Base-by-base conservation (phyloP, 2,888 invertebrate genomes). In the Dynastes maya region DNA sequence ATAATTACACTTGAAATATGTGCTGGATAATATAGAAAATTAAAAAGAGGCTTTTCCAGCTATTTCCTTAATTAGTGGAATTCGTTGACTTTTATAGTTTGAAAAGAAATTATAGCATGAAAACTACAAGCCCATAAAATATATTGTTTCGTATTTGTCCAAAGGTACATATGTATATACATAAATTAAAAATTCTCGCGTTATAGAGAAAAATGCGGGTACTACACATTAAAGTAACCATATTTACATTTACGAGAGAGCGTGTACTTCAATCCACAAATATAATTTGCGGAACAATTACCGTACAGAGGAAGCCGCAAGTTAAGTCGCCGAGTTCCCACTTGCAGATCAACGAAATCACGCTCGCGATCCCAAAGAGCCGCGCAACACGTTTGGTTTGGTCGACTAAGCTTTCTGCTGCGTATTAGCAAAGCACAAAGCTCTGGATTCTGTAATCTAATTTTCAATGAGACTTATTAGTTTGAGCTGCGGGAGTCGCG, bases 391-490 rank as follows among this genome's bases (percentile, higher is more conserved):
- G 76, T 76, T 78, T 78, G 71, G 78, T 79, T 83, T 86, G 88
- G 81, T 78, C 86, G 78, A 80, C 86, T 83, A 83, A 84, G 88
- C 88, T 88, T 87, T 88, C 88, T 86, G 85, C 85, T 84, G 86
- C 85, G 86, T 86, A 88, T 88, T 88, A 88, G 87, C 86, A 83
- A 86, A 86, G 87, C 87, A 88, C 88, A 88, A 88, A 88, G 88
- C 88, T 87, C 86, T 85, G 87, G 87, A 86, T 87, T 85, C 86
- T 81, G 87, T 88, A 88, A 88, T 88, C 88, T 86, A 88, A 88
- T 88, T 88, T 88, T 87, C 88, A 88, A 86, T 87, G 88, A 88
- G 88, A 88, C 88, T 88, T 88, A 88, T 88, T 88, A 88, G 88
- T 88, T 88, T 86, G 87, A 86, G 86, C 86, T 81, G 81, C 80